phyloP scores from a whole-genome alignment of 2,888 invertebrate genomes.

The Drosophila melanosoma region DNA sequence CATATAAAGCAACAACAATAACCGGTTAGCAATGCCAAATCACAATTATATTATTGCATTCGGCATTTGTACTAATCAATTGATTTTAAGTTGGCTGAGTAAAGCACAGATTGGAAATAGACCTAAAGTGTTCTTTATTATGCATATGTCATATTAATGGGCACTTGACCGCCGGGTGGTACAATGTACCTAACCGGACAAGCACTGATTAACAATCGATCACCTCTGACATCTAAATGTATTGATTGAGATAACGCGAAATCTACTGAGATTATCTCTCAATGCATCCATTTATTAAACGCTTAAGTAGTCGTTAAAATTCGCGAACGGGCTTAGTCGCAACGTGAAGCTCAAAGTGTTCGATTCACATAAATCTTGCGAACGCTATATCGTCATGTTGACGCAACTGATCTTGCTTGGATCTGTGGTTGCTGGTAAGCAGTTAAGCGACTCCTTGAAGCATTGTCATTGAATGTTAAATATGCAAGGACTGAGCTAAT shows the following conservation, averaged over 20 bases:
- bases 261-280: not conserved
- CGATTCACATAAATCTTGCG: conserved; percentile 18
- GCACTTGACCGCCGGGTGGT: not conserved
- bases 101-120: conserved; percentile 58
- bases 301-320: conserved; percentile 20
- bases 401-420: conserved; percentile 31
- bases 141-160: not conserved
- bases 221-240: conserved; percentile 46
- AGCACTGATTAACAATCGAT: conserved; percentile 13
- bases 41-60: conserved; percentile 25
- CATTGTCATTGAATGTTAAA: not conserved
- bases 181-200: not conserved
- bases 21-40: conserved; percentile 60
- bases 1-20: conserved; percentile 36
- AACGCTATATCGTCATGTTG: conserved; percentile 23
- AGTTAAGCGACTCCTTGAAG: not conserved
- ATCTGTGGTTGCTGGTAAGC: conserved; percentile 46
- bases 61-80: conserved; percentile 48
- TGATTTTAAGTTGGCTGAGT: conserved; percentile 61
- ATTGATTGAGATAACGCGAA: conserved; percentile 22
- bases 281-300: not conserved
- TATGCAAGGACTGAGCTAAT: not conserved
- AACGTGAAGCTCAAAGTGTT: conserved; percentile 34
- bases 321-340: conserved; percentile 49
- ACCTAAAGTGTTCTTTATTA: conserved; percentile 12